A percentile compares a stretch with the other conserved stretches of the same genome.
phyloP scores from a whole-genome alignment of 1,140 invertebrate species.

The Drosophila repletoides region DNA sequence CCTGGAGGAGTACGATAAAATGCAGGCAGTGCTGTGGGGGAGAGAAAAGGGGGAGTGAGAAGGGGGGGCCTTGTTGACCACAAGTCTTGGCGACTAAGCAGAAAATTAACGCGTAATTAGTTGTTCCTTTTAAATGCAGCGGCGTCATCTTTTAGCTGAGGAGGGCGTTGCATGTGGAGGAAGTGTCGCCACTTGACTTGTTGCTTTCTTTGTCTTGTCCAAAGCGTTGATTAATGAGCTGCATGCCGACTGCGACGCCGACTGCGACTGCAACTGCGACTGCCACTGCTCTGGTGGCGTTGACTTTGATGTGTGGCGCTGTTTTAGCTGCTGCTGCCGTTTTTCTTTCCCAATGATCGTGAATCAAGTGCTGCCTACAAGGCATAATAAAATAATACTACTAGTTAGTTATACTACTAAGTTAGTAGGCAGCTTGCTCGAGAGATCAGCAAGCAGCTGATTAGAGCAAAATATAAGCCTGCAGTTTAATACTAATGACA shows the following conservation, averaged over 20 bases:
- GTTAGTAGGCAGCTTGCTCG: constrained; percentile 29
- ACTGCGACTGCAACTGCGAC: too few relatives aligned
- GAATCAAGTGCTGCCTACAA: constrained; percentile 24
- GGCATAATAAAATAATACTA: too few relatives aligned
- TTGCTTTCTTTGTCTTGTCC: constrained; percentile 57
- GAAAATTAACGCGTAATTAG: constrained; percentile 78
- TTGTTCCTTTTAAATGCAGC: constrained; percentile 61
- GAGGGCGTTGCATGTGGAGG: constrained; percentile 25
- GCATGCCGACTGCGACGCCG: too few relatives aligned
- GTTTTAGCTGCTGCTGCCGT: not conserved
- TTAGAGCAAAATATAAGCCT: constrained; percentile 43
- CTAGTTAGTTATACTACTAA: not conserved
- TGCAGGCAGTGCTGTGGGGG: not conserved
- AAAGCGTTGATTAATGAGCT: constrained; percentile 69
- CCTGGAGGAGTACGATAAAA: constrained; percentile 2
- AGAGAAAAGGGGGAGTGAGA: not conserved
- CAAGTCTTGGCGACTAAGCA: constrained; percentile 45
- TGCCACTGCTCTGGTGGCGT: constrained; percentile 41
- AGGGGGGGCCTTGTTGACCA: not conserved
- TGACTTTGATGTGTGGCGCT: constrained; percentile 58
- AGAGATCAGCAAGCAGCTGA: constrained; percentile 49
- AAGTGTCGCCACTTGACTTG: constrained; percentile 65
- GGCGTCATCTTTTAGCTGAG: constrained; percentile 48
- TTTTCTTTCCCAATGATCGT: constrained; percentile 23
- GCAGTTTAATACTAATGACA: too few relatives aligned